Conservation (phyloP, 2,888 invertebrate species). For the Epinotia ramella region DNA sequence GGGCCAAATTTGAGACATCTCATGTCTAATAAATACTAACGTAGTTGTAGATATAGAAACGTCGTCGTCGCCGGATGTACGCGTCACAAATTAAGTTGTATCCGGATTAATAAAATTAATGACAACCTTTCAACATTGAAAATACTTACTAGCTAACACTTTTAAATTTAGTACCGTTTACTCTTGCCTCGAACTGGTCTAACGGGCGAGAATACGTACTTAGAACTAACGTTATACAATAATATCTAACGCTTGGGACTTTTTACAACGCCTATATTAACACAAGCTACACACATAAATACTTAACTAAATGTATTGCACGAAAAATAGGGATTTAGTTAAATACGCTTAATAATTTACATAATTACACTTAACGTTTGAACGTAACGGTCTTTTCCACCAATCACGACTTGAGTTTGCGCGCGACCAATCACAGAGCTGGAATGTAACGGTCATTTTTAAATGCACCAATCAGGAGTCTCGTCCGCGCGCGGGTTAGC, state of each 20-base stretch:
- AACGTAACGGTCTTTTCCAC: slow-evolving; percentile 49
- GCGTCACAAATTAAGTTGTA: slow-evolving; percentile 6
- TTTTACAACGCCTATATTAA: slow-evolving; percentile 76
- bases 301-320: slow-evolving; percentile 84
- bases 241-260: slow-evolving; percentile 58
- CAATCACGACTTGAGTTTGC: slow-evolving; percentile 19
- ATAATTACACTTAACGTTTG: slow-evolving; percentile 75
- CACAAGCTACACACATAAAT: slow-evolving; percentile 79
- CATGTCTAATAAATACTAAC: slow-evolving; percentile 30
- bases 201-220: slow-evolving; percentile 36
- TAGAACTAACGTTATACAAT: slow-evolving; percentile 38
- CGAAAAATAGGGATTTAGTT: slow-evolving; percentile 72
- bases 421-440: slow-evolving; percentile 7
- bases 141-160: slow-evolving; percentile 40
- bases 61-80: too few species aligned
- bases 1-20: slow-evolving; percentile 39
- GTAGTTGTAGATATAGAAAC: background rate
- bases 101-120: slow-evolving; percentile 27
- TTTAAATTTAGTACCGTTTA: slow-evolving; percentile 34
- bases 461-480: slow-evolving; percentile 30
- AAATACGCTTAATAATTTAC: slow-evolving; percentile 74
- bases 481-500: slow-evolving; percentile 10
- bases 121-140: slow-evolving; percentile 43
- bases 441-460: slow-evolving; percentile 22
- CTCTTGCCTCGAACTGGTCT: slow-evolving; percentile 39